Percentiles rank a stretch among this genome's conserved stretches.
Evolutionary conservation across 2,113 vertebrate genomes (phyloP).

Genomic region (Orcinus orca): DNA sequence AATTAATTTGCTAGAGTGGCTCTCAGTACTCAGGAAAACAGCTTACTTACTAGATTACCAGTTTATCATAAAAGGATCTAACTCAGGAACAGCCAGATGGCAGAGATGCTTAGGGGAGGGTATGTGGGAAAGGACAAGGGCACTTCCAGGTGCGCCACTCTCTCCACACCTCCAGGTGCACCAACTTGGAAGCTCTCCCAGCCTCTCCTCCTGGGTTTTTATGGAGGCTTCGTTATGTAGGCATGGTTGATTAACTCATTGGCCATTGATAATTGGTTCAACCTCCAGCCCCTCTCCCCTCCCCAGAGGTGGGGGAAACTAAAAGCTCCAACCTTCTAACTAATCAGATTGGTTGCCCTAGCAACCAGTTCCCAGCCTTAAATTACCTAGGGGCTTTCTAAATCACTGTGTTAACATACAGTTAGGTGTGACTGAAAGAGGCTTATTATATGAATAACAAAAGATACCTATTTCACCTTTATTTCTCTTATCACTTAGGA

Average conservation of each 20-base stretch:
- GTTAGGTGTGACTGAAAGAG: background rate
- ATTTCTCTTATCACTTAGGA: background rate
- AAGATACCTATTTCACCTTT: background rate
- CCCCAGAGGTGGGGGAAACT: background rate
- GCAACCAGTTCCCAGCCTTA: background rate
- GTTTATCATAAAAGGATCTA: background rate
- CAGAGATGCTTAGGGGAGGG: background rate
- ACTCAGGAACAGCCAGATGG: background rate
- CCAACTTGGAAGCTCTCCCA: background rate
- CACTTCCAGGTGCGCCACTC: background rate
- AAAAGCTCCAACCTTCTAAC: background rate
- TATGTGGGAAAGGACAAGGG: background rate
- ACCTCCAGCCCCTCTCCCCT: background rate
- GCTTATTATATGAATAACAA: background rate
- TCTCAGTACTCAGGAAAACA: constrained; percentile 11
- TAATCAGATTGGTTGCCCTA: background rate
- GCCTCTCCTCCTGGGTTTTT: background rate
- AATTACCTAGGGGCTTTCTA: background rate
- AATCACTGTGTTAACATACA: background rate
- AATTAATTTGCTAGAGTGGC: background rate
- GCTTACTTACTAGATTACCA: background rate
- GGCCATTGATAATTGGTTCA: background rate
- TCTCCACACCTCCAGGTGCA: background rate
- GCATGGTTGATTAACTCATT: background rate
- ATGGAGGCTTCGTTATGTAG: background rate